Evolutionary conservation across 1,140 invertebrate species (phyloP).

Genomic region (Monochamus saltuarius): DNA sequence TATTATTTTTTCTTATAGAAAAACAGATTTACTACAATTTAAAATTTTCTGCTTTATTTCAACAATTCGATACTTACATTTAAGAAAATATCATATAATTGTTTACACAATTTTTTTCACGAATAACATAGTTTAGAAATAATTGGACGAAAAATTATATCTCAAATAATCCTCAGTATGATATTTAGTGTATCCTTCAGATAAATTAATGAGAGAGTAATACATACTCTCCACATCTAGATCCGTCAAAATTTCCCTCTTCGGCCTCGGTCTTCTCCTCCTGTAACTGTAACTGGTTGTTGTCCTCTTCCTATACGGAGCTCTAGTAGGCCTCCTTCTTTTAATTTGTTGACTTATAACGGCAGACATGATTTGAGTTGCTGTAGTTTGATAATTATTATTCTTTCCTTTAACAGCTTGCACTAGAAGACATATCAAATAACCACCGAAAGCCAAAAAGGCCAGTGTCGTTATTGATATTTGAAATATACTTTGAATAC

Average conservation of each 20-base stretch:
- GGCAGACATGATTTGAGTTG: constrained; percentile 22
- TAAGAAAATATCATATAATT: too few relatives aligned
- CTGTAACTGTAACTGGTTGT: constrained; percentile 38
- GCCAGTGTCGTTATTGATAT: constrained; percentile 71
- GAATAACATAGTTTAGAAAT: too few relatives aligned
- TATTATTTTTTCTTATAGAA: too few relatives aligned
- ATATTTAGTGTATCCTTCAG: constrained; percentile 56
- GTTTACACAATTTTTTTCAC: too few relatives aligned
- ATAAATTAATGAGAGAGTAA: constrained; percentile 53
- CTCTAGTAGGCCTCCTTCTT: constrained; percentile 20
- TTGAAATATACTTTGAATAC: constrained; percentile 68
- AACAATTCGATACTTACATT: too few relatives aligned
- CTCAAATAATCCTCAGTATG: constrained; percentile 39
- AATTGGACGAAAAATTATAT: constrained; percentile 23
- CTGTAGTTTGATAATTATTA: constrained; percentile 26
- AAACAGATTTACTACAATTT: too few relatives aligned
- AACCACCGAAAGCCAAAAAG: constrained; percentile 77
- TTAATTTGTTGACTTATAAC: constrained; percentile 20
- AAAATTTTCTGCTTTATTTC: too few relatives aligned
- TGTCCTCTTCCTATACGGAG: constrained; percentile 30
- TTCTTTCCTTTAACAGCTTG: constrained; percentile 64
- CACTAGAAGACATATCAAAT: constrained; percentile 71
- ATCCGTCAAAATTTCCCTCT: constrained; percentile 7
- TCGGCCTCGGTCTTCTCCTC: constrained; percentile 30
- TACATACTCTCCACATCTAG: constrained; percentile 53